A percentile compares a stretch with the other conserved stretches of the same genome.
phyloP scores from a whole-genome alignment of 1,140 invertebrate genomes.

The Caenorhabditis latens region DNA sequence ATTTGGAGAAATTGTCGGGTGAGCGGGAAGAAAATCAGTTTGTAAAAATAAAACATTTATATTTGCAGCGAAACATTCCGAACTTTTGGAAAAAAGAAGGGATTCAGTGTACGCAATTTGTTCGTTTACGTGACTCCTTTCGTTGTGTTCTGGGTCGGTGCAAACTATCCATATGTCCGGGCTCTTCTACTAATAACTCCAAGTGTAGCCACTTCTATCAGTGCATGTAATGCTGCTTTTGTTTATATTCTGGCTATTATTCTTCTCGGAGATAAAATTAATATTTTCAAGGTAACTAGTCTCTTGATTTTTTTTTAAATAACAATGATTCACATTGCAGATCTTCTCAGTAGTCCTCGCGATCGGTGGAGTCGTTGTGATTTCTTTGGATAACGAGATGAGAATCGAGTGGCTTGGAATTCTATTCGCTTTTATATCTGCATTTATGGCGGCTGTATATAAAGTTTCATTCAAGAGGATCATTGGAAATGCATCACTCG shows the following conservation, averaged over 20 bases:
- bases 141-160: constrained; percentile 72
- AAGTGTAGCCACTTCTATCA: constrained; percentile 70
- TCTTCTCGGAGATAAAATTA: constrained; percentile 56
- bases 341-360: constrained; percentile 70
- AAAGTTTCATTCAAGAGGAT: constrained; percentile 71
- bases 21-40: neutral
- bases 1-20: constrained; percentile 56
- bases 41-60: neutral
- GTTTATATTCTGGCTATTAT: constrained; percentile 73
- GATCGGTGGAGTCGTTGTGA: constrained; percentile 73
- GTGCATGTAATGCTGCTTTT: constrained; percentile 74
- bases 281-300: constrained; percentile 39
- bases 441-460: constrained; percentile 73
- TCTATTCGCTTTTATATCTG: constrained; percentile 71
- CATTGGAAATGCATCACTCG: constrained; percentile 71
- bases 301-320: neutral
- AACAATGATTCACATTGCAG: constrained; percentile 48
- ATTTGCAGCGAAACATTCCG: constrained; percentile 57
- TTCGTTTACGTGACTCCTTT: constrained; percentile 70
- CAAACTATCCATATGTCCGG: constrained; percentile 73
- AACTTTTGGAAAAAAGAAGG: constrained; percentile 56
- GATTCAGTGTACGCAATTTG: constrained; percentile 58
- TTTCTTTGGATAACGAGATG: constrained; percentile 70
- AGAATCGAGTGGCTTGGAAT: constrained; percentile 67
- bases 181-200: constrained; percentile 72